phyloP scores from a whole-genome alignment of 2,113 vertebrate species.

The Hippocampus zosterae region DNA sequence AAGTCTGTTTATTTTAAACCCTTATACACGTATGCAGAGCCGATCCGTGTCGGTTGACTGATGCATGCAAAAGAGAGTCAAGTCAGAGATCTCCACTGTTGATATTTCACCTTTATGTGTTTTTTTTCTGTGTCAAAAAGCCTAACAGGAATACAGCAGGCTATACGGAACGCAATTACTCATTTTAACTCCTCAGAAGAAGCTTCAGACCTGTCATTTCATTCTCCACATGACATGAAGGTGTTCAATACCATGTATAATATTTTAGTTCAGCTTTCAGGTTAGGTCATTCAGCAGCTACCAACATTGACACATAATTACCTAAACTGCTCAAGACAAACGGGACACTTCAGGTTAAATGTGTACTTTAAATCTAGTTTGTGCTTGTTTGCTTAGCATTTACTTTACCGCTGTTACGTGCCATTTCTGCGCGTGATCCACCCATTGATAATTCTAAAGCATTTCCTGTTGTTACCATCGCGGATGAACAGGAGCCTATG shows the following conservation, averaged over 20 bases:
- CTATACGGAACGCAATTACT: neutral
- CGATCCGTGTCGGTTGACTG: neutral
- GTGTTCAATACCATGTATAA: neutral
- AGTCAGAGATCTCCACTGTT: neutral
- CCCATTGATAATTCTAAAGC: no score
- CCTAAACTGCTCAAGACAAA: neutral
- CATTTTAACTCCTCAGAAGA: neutral
- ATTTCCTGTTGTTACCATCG: no score
- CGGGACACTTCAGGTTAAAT: neutral
- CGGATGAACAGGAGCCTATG: no score
- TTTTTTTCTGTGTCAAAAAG: no score
- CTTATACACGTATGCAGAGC: neutral
- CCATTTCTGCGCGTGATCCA: no score
- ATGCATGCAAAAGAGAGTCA: neutral
- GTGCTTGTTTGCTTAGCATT: no score
- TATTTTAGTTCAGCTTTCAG: neutral
- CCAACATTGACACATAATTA: neutral
- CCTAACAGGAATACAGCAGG: neutral
- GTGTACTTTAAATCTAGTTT: no score
- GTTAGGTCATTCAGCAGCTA: neutral
- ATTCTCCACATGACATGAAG: neutral
- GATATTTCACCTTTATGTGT: neutral
- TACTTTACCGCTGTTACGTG: no score
- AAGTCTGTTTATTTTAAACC: conserved; percentile 4
- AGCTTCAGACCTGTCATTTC: neutral